phyloP scores from a whole-genome alignment of 2,113 vertebrate genomes.

The Lepisosteus oculatus region DNA sequence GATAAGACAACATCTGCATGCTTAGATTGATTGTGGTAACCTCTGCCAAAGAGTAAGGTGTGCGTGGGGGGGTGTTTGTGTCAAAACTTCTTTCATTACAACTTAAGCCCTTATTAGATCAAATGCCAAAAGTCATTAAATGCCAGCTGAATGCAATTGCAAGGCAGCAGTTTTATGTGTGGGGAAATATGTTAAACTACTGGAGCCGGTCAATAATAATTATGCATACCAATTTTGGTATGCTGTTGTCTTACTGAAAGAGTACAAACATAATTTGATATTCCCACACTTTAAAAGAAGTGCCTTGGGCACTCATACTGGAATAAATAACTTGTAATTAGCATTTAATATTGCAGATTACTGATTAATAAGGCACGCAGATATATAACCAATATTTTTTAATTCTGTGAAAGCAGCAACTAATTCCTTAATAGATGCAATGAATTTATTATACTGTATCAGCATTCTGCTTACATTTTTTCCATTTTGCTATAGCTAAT shows the following conservation, averaged over 20 bases:
- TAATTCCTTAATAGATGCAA: neutral
- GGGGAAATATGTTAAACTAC: conserved; percentile 38
- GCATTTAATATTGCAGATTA: conserved; percentile 8
- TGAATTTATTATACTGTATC: neutral
- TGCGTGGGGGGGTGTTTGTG: conserved; percentile 38
- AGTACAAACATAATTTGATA: conserved; percentile 40
- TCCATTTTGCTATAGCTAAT: no score
- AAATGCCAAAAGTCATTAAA: conserved; percentile 56
- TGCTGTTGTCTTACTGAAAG: conserved; percentile 25
- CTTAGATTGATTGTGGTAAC: conserved; percentile 19
- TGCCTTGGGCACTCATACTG: conserved; percentile 3
- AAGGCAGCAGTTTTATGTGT: conserved; percentile 26
- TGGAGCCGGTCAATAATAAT: conserved; percentile 46
- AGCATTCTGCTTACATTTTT: neutral
- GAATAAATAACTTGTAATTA: conserved; percentile 13
- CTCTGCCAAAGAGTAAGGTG: conserved; percentile 19
- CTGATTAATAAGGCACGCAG: neutral
- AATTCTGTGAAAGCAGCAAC: neutral
- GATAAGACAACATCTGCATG: conserved; percentile 8
- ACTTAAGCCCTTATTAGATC: conserved; percentile 49
- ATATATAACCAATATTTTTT: neutral
- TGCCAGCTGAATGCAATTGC: conserved; percentile 36
- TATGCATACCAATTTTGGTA: conserved; percentile 39
- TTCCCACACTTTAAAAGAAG: conserved; percentile 31
- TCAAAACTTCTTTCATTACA: conserved; percentile 43